Conservation (phyloP, 2,113 vertebrate species). For the Arvicanthis niloticus region DNA sequence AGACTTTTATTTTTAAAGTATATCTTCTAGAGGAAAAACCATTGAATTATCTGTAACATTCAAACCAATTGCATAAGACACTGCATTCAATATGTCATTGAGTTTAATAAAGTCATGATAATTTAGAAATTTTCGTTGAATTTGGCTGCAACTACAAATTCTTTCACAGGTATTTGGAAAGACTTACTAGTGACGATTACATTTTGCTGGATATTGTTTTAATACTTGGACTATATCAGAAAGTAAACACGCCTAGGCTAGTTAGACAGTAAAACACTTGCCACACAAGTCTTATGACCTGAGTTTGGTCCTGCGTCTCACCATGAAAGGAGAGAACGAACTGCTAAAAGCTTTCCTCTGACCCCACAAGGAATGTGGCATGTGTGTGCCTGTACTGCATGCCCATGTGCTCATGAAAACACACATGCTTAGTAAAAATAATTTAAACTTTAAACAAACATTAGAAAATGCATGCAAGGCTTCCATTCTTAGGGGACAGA, state of each 20-base stretch:
- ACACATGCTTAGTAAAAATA: not conserved
- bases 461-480: not conserved
- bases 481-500: not conserved
- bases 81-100: not conserved
- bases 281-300: not conserved
- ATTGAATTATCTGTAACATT: constrained; percentile 43
- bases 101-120: constrained; percentile 2
- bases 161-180: not conserved
- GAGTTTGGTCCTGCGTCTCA: not conserved
- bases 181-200: not conserved
- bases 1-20: constrained; percentile 1
- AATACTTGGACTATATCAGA: not conserved
- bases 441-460: not conserved
- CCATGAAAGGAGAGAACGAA: not conserved
- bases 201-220: constrained; percentile 9
- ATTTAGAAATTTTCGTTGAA: not conserved
- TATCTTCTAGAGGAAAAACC: not conserved
- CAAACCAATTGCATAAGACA: not conserved
- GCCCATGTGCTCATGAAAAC: not conserved
- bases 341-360: not conserved
- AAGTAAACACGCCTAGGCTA: not conserved
- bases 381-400: not conserved
- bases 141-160: constrained; percentile 43
- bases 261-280: not conserved
- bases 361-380: not conserved